Conservation (phyloP, 2,888 invertebrate species). For the Acrobasis repandana region DNA sequence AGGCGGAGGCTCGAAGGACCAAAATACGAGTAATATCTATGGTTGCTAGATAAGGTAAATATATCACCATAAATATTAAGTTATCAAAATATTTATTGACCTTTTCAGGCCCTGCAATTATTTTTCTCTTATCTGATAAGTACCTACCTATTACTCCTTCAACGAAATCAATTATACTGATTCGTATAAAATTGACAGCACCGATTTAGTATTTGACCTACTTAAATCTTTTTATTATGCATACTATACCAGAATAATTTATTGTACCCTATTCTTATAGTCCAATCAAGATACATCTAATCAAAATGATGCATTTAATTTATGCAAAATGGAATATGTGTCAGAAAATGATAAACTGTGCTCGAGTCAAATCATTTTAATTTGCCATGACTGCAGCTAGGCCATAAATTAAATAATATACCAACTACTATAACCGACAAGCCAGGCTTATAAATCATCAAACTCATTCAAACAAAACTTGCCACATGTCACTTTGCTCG, state of each 20-base stretch:
- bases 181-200: conserved; percentile 5
- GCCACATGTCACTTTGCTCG: too few species aligned
- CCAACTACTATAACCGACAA: too few species aligned
- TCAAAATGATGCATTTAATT: background rate
- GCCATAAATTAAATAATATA: too few species aligned
- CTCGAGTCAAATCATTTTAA: background rate
- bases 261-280: conserved; percentile 20
- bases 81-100: too few species aligned
- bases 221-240: conserved; percentile 30
- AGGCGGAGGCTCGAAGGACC: too few species aligned
- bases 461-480: too few species aligned
- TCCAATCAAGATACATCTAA: background rate
- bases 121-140: background rate
- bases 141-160: background rate
- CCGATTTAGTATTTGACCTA: conserved; percentile 32
- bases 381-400: background rate
- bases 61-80: too few species aligned
- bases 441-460: too few species aligned
- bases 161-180: conserved; percentile 1
- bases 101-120: background rate
- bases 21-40: too few species aligned
- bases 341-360: conserved; percentile 1
- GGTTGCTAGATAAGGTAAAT: too few species aligned
- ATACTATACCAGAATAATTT: conserved; percentile 34
- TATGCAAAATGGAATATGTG: background rate